Percentiles rank a stretch among this genome's conserved stretches.
phyloP scores from a whole-genome alignment of 2,888 invertebrate species.

The Pardosa pseudoannulata region DNA sequence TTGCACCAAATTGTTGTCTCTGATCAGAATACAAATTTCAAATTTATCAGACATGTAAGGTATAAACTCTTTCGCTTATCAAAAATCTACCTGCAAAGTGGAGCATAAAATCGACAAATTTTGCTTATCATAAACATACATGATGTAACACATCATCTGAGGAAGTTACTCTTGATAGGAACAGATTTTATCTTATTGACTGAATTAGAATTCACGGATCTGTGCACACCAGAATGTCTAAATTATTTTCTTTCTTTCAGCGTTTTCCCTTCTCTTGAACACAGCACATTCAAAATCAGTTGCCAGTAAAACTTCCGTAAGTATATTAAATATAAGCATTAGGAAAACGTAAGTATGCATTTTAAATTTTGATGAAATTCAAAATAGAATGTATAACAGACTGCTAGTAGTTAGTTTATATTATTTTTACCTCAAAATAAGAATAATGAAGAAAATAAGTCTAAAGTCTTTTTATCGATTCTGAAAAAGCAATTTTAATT shows the following conservation, averaged over 20 bases:
- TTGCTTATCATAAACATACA: not conserved
- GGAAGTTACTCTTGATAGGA: not conserved
- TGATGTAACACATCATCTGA: not conserved
- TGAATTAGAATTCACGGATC: not conserved
- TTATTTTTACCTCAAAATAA: no score
- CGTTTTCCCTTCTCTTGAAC: constrained; percentile 9
- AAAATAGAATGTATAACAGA: no score
- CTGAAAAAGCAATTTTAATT: no score
- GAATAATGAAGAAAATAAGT: no score
- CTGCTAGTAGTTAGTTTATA: no score
- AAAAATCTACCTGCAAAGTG: not conserved
- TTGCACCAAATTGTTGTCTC: no score
- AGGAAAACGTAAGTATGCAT: not conserved
- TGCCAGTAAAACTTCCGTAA: constrained; percentile 12
- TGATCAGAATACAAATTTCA: no score
- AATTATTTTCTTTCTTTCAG: constrained; percentile 20
- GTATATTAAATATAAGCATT: not conserved
- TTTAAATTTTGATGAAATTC: no score
- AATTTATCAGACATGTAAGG: no score
- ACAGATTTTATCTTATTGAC: not conserved
- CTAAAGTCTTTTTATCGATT: no score
- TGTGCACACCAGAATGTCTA: not conserved
- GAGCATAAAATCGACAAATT: not conserved
- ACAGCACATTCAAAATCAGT: not conserved
- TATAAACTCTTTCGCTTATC: not conserved